Evolutionary conservation across 2,888 invertebrate species (phyloP).

Genomic region (Eustalomyia histrio): DNA sequence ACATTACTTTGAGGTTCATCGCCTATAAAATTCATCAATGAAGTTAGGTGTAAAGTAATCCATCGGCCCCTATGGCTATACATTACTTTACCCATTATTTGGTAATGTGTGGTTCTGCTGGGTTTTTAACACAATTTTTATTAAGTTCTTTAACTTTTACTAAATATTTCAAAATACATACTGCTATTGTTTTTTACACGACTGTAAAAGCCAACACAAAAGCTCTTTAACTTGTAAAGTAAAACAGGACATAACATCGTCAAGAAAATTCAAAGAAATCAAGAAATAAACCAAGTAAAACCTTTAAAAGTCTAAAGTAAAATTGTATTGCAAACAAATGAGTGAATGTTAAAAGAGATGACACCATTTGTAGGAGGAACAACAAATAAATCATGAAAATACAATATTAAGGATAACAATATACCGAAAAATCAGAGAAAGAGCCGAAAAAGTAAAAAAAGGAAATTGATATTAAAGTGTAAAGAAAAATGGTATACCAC

Average conservation of each 20-base stretch:
- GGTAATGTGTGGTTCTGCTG: too few species aligned
- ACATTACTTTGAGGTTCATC: too few species aligned
- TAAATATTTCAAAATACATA: too few species aligned
- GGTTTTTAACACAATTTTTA: too few species aligned
- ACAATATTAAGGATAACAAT: neutral
- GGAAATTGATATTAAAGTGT: conserved; percentile 4
- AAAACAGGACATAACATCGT: conserved; percentile 21
- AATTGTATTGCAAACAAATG: neutral
- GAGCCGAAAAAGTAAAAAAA: neutral
- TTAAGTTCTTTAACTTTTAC: too few species aligned
- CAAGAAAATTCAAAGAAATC: conserved; percentile 11
- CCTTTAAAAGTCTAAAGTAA: neutral
- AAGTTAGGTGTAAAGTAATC: too few species aligned
- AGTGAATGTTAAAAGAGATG: neutral
- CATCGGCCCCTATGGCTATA: too few species aligned
- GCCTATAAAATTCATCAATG: too few species aligned
- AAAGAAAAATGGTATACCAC: neutral
- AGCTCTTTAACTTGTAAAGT: conserved; percentile 20
- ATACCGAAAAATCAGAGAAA: neutral
- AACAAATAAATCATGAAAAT: neutral
- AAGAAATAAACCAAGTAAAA: conserved; percentile 13
- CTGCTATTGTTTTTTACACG: too few species aligned
- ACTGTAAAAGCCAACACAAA: conserved; percentile 17
- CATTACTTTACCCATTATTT: too few species aligned
- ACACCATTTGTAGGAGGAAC: neutral